Evolutionary conservation across 92 coral and sea anemone genomes (phyloP).

Genomic region (Blastomussa wellsi): DNA sequence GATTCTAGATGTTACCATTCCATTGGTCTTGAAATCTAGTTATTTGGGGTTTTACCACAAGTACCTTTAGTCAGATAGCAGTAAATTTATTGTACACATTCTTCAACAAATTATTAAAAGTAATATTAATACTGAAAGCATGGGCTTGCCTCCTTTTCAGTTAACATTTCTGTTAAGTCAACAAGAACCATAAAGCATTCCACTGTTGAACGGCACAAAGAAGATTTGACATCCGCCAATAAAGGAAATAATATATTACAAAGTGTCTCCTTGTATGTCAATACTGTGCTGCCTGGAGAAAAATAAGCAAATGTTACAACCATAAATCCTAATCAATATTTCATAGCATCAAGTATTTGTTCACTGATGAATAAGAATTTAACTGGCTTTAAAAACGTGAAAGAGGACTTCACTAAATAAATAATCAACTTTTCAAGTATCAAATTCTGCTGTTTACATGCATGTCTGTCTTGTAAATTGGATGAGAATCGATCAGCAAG

Average conservation of each 20-base stretch:
- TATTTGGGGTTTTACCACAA: too few relatives aligned
- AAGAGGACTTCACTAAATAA: too few relatives aligned
- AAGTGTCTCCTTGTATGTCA: slow-evolving; percentile 44
- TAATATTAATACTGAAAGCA: not conserved
- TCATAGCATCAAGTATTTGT: not conserved
- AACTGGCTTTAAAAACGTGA: too few relatives aligned
- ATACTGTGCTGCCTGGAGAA: slow-evolving; percentile 45
- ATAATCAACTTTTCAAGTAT: too few relatives aligned
- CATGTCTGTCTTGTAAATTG: too few relatives aligned
- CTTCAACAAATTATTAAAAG: not conserved
- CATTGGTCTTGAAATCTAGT: too few relatives aligned
- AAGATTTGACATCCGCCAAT: slow-evolving; percentile 35
- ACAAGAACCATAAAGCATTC: slow-evolving; percentile 65
- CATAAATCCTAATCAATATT: not conserved
- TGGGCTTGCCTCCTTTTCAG: slow-evolving; percentile 55
- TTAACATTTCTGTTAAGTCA: slow-evolving; percentile 44
- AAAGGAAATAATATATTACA: slow-evolving; percentile 51
- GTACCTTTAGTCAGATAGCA: too few relatives aligned
- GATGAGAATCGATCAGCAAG: too few relatives aligned
- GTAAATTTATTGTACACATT: not conserved
- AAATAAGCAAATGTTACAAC: not conserved
- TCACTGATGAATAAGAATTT: too few relatives aligned
- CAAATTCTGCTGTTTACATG: too few relatives aligned
- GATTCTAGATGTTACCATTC: too few relatives aligned
- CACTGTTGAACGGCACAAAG: slow-evolving; percentile 53